Percentiles rank a stretch among this genome's conserved stretches.
These are phyloP conservation scores for Gracilinanus agilis DNA, from an alignment of 2,113 vertebrate species.

Conservation along the genomic window DNA sequence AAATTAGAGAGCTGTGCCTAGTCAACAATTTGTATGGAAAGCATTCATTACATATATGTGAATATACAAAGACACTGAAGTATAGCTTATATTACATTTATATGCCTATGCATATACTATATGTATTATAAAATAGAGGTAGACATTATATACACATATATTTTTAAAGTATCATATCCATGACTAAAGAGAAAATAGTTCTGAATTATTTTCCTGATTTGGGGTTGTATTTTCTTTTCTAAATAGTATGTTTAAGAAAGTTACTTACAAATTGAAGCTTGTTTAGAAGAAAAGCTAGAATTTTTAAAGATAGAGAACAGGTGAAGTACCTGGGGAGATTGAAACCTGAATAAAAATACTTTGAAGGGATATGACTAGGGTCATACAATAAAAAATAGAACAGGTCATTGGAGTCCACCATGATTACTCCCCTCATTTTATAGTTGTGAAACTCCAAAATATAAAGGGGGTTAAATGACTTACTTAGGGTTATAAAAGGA, in stretches of 20 bases:
- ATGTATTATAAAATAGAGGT: neutral
- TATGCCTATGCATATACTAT: neutral
- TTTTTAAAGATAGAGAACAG: neutral
- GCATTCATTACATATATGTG: neutral
- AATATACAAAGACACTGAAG: neutral
- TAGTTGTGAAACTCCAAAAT: neutral
- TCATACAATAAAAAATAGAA: neutral
- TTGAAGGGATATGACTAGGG: neutral
- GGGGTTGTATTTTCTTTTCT: neutral
- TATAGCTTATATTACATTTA: neutral
- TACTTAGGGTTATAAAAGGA: neutral
- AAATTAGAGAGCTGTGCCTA: neutral
- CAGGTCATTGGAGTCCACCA: neutral
- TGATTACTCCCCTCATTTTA: neutral
- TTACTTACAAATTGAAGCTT: neutral
- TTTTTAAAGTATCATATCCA: neutral
- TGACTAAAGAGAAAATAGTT: neutral
- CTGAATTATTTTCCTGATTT: neutral
- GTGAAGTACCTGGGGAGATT: neutral
- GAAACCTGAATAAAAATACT: neutral
- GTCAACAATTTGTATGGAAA: neutral
- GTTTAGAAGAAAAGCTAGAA: neutral
- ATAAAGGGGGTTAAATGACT: neutral
- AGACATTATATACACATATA: neutral
- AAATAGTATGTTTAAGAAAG: neutral